Base-by-base conservation (phyloP, 2,888 invertebrate species). In the Drosophila lacicola region DNA sequence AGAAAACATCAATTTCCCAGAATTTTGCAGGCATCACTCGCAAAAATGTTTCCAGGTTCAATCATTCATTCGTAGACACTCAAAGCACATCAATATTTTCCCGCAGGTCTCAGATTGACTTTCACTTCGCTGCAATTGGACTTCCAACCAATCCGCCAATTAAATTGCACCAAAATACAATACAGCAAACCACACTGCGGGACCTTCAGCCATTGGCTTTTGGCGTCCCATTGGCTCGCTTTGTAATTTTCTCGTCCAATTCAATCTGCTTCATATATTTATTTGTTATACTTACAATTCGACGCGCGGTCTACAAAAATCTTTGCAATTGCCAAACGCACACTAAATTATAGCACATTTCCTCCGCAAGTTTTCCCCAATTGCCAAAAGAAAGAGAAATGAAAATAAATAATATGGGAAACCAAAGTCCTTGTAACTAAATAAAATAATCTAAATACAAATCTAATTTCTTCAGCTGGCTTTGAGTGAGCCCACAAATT, bases 151-250 rank as follows among this genome's bases (percentile, higher is more conserved):
- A 8, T 29, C 46, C 3, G 41, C 64, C 41, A 21, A 19, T 21
- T 36, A 21, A 34, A 21, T 36, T 21, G 14, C 39, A 51, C 39
- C 29, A 41, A n/a, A 37, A 36, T n/a, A 13, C 34, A 49, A 14
- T 6, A n/a, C 3, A 11, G 14, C 56, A 17, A 41, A 42, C 10
- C 37, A 41, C 8, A n/a, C 8, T 41, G 41, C 8, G 6, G 25
- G 25, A 14, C 39, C 8, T n/a, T 39, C 36, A 51, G 36, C 19
- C 46, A 69, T 76, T 77, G 67, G 66, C 61, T 69, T 67, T 61
- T 66, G 80, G 77, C 80, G 54, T 80, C 57, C 62, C 73, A 64
- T 67, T 77, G 73, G 67, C 62, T 62, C 57, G 44, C 10, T 60
- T 55, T 60, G 63, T 55, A 63, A 76, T 76, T 77, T 67, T 45